These are phyloP conservation scores for Lampris megalopsis DNA, from an alignment of 2,113 vertebrate genomes.

Conservation along the genomic window DNA sequence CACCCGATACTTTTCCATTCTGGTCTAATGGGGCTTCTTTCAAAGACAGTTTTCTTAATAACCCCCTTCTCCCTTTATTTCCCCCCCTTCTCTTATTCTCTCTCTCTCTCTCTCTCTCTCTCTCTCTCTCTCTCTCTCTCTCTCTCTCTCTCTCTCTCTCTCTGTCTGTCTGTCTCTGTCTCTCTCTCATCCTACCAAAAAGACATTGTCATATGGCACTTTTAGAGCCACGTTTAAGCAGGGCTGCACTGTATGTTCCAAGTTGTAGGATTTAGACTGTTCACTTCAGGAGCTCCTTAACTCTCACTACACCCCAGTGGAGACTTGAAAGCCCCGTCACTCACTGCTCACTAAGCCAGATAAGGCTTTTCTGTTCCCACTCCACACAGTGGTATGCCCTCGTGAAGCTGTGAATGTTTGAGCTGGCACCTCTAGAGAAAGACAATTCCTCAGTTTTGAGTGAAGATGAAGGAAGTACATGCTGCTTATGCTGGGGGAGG, in stretches of 20 bases:
- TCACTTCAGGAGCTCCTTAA: constrained; percentile 54
- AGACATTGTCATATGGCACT: constrained; percentile 30
- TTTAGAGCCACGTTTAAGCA: constrained; percentile 47
- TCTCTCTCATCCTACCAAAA: constrained; percentile 42
- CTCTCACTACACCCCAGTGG: constrained; percentile 43
- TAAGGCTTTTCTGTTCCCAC: constrained; percentile 61
- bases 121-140: background rate
- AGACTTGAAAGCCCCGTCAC: constrained; percentile 60
- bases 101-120: constrained; percentile 36
- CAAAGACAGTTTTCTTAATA: constrained; percentile 30
- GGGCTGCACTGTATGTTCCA: constrained; percentile 47
- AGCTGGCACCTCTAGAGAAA: constrained; percentile 39
- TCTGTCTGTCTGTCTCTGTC: too few relatives aligned
- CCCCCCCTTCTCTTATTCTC: background rate
- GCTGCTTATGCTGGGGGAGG: constrained; percentile 24
- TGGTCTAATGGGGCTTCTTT: constrained; percentile 29
- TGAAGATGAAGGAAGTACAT: constrained; percentile 43
- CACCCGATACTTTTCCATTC: constrained; percentile 24
- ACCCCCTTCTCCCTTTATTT: constrained; percentile 3
- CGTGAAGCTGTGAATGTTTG: constrained; percentile 38
- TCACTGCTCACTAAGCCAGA: constrained; percentile 65
- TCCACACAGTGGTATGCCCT: constrained; percentile 25
- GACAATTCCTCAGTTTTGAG: constrained; percentile 31
- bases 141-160: constrained; percentile 9
- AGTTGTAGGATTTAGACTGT: constrained; percentile 49